These are phyloP conservation scores for Morone chrysops DNA, from an alignment of 2,113 vertebrate species.

Conservation along the genomic window DNA sequence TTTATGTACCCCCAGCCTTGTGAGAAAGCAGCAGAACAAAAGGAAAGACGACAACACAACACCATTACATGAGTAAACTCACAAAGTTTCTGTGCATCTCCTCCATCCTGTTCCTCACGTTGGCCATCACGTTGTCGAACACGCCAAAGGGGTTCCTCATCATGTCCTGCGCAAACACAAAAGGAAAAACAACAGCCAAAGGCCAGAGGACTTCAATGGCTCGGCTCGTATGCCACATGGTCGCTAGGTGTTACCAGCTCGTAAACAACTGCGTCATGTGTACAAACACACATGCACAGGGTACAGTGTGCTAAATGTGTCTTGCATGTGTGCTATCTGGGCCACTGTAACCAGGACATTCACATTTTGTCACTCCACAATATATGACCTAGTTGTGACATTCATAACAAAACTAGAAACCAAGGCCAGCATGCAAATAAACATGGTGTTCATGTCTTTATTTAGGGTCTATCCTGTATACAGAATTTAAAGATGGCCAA, in stretches of 20 bases:
- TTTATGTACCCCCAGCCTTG: not conserved
- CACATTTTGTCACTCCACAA: conserved; percentile 37
- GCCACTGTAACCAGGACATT: conserved; percentile 3
- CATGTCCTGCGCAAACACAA: conserved; percentile 74
- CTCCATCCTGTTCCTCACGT: conserved; percentile 88
- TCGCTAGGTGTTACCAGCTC: conserved; percentile 48
- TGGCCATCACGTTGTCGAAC: conserved; percentile 90
- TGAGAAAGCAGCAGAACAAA: not conserved
- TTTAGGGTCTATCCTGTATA: not conserved
- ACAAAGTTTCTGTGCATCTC: conserved; percentile 90
- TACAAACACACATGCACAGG: conserved; percentile 30
- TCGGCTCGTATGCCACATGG: not conserved
- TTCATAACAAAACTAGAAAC: not conserved
- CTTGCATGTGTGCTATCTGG: conserved; percentile 3
- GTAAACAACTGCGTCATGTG: conserved; percentile 34
- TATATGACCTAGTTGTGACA: conserved; percentile 8
- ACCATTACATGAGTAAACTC: conserved; percentile 72
- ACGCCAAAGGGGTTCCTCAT: conserved; percentile 86
- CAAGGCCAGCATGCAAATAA: not conserved
- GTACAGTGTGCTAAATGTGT: conserved; percentile 23
- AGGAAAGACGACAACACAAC: not conserved
- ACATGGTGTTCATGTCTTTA: not conserved
- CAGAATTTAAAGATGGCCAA: not conserved
- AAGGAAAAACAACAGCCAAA: conserved; percentile 4
- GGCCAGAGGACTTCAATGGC: not conserved